A percentile compares a stretch with the other conserved stretches of the same genome.
Evolutionary conservation across 2,797 vertebrate species (phyloP).

Genomic region (Pangasius macronema): DNA sequence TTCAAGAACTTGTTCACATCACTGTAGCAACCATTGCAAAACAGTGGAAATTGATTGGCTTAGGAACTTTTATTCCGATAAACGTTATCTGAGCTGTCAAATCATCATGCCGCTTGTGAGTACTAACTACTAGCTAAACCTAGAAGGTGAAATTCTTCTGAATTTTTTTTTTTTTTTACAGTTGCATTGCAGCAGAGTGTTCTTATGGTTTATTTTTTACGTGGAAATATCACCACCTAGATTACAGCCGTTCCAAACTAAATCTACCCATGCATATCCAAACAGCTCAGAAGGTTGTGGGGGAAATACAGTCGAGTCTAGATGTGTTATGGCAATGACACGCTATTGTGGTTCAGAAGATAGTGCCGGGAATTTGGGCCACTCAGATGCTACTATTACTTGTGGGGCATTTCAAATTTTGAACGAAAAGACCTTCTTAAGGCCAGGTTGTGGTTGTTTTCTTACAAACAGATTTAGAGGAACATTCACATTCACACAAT

Average conservation of each 20-base stretch:
- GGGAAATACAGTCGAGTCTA: background rate
- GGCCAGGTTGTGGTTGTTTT: background rate
- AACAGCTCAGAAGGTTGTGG: background rate
- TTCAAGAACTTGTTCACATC: background rate
- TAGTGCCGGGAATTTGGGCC: background rate
- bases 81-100: background rate
- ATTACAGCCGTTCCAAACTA: background rate
- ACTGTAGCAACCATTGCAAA: background rate
- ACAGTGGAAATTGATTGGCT: background rate
- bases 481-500: too few species aligned
- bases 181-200: background rate
- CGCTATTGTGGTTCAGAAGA: background rate
- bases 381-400: background rate
- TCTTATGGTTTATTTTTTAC: background rate
- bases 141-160: background rate
- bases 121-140: background rate
- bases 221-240: background rate
- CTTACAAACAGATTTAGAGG: background rate
- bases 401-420: background rate
- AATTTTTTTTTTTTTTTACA: too few species aligned
- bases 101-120: background rate
- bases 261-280: background rate
- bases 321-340: background rate
- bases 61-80: background rate
- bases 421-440: background rate